A percentile compares a stretch with the other conserved stretches of the same genome.
Evolutionary conservation across 2,113 vertebrate genomes (phyloP).

Genomic region (Channa argus): DNA sequence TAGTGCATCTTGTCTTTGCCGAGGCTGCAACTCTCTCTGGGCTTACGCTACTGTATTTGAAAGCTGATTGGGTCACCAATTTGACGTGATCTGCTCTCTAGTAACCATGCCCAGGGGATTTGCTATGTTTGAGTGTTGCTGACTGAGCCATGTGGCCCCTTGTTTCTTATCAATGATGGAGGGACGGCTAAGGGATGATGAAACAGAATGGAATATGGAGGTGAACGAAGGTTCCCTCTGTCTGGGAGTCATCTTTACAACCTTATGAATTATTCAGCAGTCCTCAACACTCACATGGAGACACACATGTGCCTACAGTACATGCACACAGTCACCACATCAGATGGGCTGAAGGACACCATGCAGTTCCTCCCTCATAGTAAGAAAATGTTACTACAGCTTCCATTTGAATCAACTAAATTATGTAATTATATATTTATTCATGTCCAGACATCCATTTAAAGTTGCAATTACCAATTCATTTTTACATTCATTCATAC

Average conservation of each 20-base stretch:
- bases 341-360: constrained; percentile 6
- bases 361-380: not conserved
- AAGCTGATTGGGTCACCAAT: constrained; percentile 71
- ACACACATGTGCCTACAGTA: constrained; percentile 2
- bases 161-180: constrained; percentile 76
- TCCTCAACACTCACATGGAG: not conserved
- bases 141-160: constrained; percentile 61
- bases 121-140: constrained; percentile 64
- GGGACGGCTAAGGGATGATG: constrained; percentile 64
- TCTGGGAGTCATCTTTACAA: constrained; percentile 67
- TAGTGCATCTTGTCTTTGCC: not conserved
- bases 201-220: constrained; percentile 72
- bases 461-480: not conserved
- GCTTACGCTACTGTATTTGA: constrained; percentile 58
- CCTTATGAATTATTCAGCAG: constrained; percentile 75
- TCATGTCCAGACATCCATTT: not conserved
- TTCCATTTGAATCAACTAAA: not conserved
- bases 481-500: too few relatives aligned
- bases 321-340: constrained; percentile 8
- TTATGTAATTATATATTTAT: not conserved
- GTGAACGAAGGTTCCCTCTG: constrained; percentile 65
- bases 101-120: constrained; percentile 65
- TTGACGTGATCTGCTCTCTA: constrained; percentile 71
- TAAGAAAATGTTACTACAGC: not conserved
- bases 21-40: constrained; percentile 51